phyloP scores from a whole-genome alignment of 2,888 invertebrate species.

The Prosapia bicincta region DNA sequence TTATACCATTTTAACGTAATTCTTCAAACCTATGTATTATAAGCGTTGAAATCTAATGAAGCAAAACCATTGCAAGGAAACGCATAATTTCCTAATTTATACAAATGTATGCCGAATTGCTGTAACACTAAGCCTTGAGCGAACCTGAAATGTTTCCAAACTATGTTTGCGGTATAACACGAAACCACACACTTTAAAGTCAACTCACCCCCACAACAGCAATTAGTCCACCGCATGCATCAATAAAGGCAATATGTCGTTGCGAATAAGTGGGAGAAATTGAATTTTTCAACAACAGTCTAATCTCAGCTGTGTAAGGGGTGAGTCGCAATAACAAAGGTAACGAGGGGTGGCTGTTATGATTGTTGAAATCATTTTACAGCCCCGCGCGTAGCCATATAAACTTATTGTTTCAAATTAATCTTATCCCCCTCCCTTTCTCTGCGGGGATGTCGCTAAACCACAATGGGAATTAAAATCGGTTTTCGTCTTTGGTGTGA shows the following conservation, averaged over 20 bases:
- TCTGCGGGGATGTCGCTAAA: neutral
- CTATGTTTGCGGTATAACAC: too few species aligned
- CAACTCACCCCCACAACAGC: neutral
- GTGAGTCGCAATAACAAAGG: slow-evolving; percentile 21
- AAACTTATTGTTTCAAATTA: slow-evolving; percentile 36
- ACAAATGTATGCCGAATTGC: too few species aligned
- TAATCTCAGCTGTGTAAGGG: slow-evolving; percentile 11
- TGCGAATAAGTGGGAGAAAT: slow-evolving; percentile 24
- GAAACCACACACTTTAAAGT: slow-evolving; percentile 5
- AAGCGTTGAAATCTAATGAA: too few species aligned
- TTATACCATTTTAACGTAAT: too few species aligned
- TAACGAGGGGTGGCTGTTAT: slow-evolving; percentile 18
- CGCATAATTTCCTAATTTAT: too few species aligned
- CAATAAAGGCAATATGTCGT: slow-evolving; percentile 27
- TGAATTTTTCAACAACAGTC: slow-evolving; percentile 28
- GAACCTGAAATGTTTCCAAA: too few species aligned
- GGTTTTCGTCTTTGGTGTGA: neutral
- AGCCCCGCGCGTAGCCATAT: slow-evolving; percentile 33
- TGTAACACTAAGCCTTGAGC: too few species aligned
- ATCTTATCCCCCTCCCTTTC: slow-evolving; percentile 19
- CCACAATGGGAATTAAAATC: neutral
- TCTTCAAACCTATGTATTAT: too few species aligned
- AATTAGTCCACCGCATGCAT: neutral
- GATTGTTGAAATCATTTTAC: slow-evolving; percentile 32
- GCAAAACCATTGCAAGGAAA: too few species aligned